phyloP scores from a whole-genome alignment of 2,797 vertebrate species.

The Ptychobarbus kaznakovi region DNA sequence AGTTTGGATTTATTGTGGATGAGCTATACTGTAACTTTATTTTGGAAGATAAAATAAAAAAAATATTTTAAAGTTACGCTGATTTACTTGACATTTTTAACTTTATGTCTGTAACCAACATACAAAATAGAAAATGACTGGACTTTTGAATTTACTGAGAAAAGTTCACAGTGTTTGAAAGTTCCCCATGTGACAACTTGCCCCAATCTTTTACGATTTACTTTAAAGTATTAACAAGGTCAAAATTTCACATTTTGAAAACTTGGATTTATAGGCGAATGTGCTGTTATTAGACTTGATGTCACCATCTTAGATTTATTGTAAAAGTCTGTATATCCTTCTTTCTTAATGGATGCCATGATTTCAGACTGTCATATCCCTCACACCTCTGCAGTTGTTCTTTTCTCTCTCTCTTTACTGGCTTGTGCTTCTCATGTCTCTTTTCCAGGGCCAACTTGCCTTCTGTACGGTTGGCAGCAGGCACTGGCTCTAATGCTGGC shows the following conservation, averaged over 20 bases:
- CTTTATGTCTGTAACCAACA: not conserved
- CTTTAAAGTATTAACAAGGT: not conserved
- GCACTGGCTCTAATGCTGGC: constrained; percentile 62
- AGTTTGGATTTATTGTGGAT: not conserved
- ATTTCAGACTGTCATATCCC: constrained; percentile 22
- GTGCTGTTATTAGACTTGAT: not conserved
- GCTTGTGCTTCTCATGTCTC: constrained; percentile 50
- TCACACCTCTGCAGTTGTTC: constrained; percentile 51
- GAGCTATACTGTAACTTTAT: not conserved
- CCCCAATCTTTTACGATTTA: not conserved
- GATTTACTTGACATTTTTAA: not conserved
- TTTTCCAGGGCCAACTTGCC: constrained; percentile 56
- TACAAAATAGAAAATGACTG: not conserved
- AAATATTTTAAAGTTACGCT: not conserved
- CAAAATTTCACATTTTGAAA: not conserved
- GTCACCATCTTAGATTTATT: constrained; percentile 1
- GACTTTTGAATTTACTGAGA: not conserved
- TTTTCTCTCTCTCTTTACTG: constrained; percentile 30
- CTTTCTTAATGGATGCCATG: not conserved
- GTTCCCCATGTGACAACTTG: too few relatives aligned
- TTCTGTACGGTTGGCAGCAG: constrained; percentile 61
- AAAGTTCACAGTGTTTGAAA: not conserved
- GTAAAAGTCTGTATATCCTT: not conserved
- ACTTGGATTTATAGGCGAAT: not conserved
- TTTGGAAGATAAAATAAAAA: not conserved